A percentile compares a stretch with the other conserved stretches of the same genome.
Evolutionary conservation across 2,888 invertebrate genomes (phyloP).

Genomic region (Biston stratarius): DNA sequence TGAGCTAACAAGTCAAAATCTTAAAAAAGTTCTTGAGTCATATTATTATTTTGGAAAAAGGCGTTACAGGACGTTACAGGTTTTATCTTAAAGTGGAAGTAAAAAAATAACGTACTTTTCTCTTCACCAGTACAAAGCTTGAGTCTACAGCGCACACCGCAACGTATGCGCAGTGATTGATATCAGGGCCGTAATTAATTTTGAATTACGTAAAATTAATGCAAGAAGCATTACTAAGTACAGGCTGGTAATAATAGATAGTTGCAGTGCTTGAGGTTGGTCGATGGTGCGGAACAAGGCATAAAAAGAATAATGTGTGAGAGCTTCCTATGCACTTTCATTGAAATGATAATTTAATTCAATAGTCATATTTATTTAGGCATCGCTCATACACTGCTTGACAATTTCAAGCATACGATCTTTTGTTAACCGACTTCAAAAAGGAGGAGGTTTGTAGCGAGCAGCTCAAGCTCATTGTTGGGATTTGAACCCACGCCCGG

Average conservation of each 20-base stretch:
- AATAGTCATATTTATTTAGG: not conserved
- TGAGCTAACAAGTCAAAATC: no score
- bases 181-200: constrained; percentile 54
- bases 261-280: constrained; percentile 48
- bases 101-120: constrained; percentile 1
- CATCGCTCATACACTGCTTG: no score
- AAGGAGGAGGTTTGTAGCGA: no score
- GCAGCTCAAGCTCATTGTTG: no score
- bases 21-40: no score
- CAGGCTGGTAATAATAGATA: constrained; percentile 42
- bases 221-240: constrained; percentile 39
- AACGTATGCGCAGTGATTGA: constrained; percentile 49
- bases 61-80: no score
- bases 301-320: constrained; percentile 6
- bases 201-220: constrained; percentile 58
- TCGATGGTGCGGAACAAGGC: constrained; percentile 50
- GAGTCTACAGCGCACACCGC: constrained; percentile 32
- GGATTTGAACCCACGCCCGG: no score
- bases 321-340: not conserved
- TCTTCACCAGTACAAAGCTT: constrained; percentile 17
- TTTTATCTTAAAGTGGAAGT: no score
- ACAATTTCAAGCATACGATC: no score
- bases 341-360: constrained; percentile 4
- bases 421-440: no score
- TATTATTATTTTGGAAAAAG: no score